Evolutionary conservation across 2,888 invertebrate species (phyloP).

Genomic region (Pachycephus smyrnensis): DNA sequence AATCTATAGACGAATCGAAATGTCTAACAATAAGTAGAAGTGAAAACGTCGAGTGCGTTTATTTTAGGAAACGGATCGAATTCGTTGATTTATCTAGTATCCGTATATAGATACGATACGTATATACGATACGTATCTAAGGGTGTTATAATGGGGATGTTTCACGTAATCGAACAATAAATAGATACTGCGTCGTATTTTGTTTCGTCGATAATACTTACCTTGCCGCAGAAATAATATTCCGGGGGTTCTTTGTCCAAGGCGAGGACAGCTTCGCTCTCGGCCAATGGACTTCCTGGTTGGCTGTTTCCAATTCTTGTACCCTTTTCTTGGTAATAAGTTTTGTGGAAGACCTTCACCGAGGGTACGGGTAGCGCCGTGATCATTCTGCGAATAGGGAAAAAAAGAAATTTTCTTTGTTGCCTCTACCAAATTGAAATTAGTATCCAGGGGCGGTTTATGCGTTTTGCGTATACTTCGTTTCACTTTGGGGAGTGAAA

Average conservation of each 20-base stretch:
- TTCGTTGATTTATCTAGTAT: background rate
- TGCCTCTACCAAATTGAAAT: background rate
- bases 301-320: conserved; percentile 58
- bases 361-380: conserved; percentile 62
- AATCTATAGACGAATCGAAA: background rate
- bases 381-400: conserved; percentile 53
- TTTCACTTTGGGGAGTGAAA: background rate
- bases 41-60: background rate
- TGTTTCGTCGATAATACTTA: conserved; percentile 23
- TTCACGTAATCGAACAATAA: background rate
- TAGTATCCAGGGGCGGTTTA: background rate
- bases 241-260: conserved; percentile 59
- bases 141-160: background rate
- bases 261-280: conserved; percentile 59
- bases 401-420: background rate
- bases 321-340: conserved; percentile 61
- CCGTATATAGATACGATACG: background rate
- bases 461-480: background rate
- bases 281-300: conserved; percentile 59
- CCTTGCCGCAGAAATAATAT: conserved; percentile 62
- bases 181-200: background rate
- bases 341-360: conserved; percentile 63
- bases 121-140: background rate
- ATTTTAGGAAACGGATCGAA: background rate
- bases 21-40: background rate